phyloP scores from a whole-genome alignment of 2,797 vertebrate genomes.

The Microctenopoma stevenorrisi region DNA sequence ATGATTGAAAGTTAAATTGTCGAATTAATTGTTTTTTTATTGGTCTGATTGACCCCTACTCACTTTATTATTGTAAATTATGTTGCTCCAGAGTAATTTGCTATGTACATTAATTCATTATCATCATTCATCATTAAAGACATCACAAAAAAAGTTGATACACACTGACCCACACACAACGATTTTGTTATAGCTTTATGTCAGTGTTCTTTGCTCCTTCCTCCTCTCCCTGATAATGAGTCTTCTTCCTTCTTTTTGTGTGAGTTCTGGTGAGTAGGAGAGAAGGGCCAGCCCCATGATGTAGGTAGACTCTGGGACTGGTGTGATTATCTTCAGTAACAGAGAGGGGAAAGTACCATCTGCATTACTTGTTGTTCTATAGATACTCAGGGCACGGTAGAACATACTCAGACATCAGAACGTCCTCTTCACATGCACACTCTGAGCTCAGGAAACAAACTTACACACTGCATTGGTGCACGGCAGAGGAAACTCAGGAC shows the following conservation, averaged over 20 bases:
- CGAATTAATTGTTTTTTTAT: not conserved
- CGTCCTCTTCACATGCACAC: slow-evolving; percentile 52
- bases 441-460: slow-evolving; percentile 74
- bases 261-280: slow-evolving; percentile 35
- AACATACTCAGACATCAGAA: slow-evolving; percentile 46
- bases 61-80: not conserved
- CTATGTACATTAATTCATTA: not conserved
- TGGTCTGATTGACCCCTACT: not conserved
- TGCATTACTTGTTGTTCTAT: slow-evolving; percentile 46
- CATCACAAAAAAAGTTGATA: not conserved
- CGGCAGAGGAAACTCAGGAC: slow-evolving; percentile 70
- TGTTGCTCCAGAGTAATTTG: not conserved
- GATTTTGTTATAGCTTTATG: not conserved
- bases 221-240: slow-evolving; percentile 36
- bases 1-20: not conserved
- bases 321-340: slow-evolving; percentile 32
- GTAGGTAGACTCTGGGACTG: slow-evolving; percentile 29
- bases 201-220: slow-evolving; percentile 25
- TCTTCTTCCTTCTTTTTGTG: slow-evolving; percentile 51
- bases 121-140: too few relatives aligned
- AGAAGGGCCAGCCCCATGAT: slow-evolving; percentile 65
- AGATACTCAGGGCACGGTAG: slow-evolving; percentile 38
- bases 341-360: slow-evolving; percentile 76
- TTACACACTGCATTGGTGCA: slow-evolving; percentile 48
- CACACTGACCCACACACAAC: not conserved